A percentile compares a stretch with the other conserved stretches of the same genome.
These are phyloP conservation scores for Nomada fabriciana DNA, from an alignment of 2,888 invertebrate genomes.

Conservation along the genomic window DNA sequence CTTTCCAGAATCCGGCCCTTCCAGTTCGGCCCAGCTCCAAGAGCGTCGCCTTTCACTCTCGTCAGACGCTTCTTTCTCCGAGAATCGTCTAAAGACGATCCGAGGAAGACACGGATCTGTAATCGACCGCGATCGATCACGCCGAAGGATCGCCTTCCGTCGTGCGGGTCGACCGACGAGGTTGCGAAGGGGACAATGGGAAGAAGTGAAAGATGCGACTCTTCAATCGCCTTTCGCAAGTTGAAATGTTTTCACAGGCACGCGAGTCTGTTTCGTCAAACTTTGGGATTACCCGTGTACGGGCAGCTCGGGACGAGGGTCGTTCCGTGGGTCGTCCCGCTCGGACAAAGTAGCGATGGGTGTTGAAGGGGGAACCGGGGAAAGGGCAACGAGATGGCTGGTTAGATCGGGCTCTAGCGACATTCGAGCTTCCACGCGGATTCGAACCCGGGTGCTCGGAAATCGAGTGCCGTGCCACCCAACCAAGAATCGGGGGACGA, in stretches of 20 bases:
- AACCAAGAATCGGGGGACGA: slow-evolving; percentile 60
- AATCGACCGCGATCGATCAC: slow-evolving; percentile 63
- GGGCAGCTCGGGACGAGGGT: slow-evolving; percentile 61
- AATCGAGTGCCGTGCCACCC: slow-evolving; percentile 69
- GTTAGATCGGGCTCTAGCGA: slow-evolving; percentile 76
- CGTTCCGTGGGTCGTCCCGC: slow-evolving; percentile 55
- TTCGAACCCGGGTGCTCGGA: neutral
- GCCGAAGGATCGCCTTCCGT: slow-evolving; percentile 7
- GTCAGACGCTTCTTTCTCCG: neutral
- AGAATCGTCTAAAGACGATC: neutral
- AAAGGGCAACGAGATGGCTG: slow-evolving; percentile 51
- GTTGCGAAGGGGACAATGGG: too few relatives aligned
- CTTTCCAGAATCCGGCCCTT: neutral
- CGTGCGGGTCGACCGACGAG: too few relatives aligned
- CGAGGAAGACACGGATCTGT: slow-evolving; percentile 7
- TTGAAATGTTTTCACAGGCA: slow-evolving; percentile 82
- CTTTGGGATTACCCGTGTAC: slow-evolving; percentile 48
- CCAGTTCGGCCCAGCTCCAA: neutral
- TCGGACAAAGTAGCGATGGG: neutral
- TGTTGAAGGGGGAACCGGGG: neutral
- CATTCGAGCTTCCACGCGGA: slow-evolving; percentile 71
- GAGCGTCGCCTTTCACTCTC: slow-evolving; percentile 13
- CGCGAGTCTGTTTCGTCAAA: slow-evolving; percentile 68
- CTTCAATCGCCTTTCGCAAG: slow-evolving; percentile 66
- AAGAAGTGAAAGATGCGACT: slow-evolving; percentile 2